These are phyloP conservation scores for Calyptommatus sinebrachiatus DNA, from an alignment of 2,113 vertebrate species.

Conservation along the genomic window DNA sequence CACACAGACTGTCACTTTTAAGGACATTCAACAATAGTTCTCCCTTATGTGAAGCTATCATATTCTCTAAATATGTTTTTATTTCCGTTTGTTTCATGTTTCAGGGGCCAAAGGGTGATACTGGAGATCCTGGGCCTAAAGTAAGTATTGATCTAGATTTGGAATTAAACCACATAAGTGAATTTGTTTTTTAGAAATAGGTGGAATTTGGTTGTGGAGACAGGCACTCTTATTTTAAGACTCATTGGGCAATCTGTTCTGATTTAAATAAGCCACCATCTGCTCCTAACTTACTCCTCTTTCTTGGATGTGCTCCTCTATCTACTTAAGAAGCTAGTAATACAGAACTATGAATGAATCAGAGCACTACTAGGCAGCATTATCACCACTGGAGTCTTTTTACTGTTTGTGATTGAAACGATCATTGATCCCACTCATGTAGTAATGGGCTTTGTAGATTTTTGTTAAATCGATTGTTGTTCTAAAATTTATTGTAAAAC, in stretches of 20 bases:
- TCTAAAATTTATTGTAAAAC: neutral
- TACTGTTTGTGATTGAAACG: too few species aligned
- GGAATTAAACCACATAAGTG: neutral
- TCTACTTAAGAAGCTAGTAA: neutral
- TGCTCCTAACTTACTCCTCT: neutral
- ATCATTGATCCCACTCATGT: too few species aligned
- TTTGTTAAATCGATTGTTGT: neutral
- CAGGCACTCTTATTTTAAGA: neutral
- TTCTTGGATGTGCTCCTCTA: neutral
- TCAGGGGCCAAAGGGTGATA: constrained; percentile 86
- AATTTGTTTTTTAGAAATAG: neutral
- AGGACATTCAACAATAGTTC: neutral
- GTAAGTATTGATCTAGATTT: constrained; percentile 66
- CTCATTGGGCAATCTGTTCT: neutral
- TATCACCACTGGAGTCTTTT: too few species aligned
- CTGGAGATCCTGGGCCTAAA: constrained; percentile 79
- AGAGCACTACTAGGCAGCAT: too few species aligned
- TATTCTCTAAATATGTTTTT: neutral
- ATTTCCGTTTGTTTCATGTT: constrained; percentile 31
- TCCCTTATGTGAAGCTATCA: neutral
- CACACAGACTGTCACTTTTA: neutral
- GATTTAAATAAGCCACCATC: neutral
- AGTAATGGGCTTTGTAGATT: neutral
- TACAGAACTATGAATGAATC: neutral
- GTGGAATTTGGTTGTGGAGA: neutral